Conservation (phyloP, 2,797 vertebrate genomes). For the Gobionotothen gibberifrons region DNA sequence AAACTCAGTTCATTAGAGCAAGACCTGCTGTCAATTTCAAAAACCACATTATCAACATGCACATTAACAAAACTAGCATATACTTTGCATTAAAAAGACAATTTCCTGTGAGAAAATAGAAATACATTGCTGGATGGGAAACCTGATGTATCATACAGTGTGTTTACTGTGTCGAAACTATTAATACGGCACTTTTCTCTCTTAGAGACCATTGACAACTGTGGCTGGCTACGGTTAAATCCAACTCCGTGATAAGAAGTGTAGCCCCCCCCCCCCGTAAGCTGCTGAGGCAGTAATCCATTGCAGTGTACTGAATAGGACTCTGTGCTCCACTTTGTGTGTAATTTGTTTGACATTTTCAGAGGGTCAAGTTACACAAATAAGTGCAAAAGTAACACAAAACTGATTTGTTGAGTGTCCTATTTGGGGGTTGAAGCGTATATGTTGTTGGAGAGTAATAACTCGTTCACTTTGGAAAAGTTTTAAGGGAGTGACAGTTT, state of each 20-base stretch:
- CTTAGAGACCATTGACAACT: slow-evolving; percentile 29
- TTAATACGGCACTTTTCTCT: slow-evolving; percentile 15
- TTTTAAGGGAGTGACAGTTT: neutral
- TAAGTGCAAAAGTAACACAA: slow-evolving; percentile 14
- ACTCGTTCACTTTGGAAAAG: neutral
- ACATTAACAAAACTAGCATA: neutral
- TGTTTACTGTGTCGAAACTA: slow-evolving; percentile 7
- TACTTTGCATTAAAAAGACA: neutral
- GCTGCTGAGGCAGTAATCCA: slow-evolving; percentile 44
- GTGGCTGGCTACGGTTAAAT: slow-evolving; percentile 21
- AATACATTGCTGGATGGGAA: neutral
- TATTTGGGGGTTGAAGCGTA: slow-evolving; percentile 6
- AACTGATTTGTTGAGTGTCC: neutral
- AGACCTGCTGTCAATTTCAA: neutral
- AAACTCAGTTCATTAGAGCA: neutral
- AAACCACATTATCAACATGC: neutral
- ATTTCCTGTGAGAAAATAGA: neutral
- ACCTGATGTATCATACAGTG: slow-evolving; percentile 14
- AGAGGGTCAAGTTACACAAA: slow-evolving; percentile 1
- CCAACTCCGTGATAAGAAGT: slow-evolving; percentile 32
- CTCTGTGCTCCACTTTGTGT: slow-evolving; percentile 19
- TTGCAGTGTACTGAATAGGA: slow-evolving; percentile 17
- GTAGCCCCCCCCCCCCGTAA: slow-evolving; percentile 23
- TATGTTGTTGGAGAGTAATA: neutral
- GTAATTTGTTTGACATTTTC: slow-evolving; percentile 35